A percentile compares a stretch with the other conserved stretches of the same genome.
phyloP scores from a whole-genome alignment of 2,797 vertebrate species.

The Chelon labrosus region DNA sequence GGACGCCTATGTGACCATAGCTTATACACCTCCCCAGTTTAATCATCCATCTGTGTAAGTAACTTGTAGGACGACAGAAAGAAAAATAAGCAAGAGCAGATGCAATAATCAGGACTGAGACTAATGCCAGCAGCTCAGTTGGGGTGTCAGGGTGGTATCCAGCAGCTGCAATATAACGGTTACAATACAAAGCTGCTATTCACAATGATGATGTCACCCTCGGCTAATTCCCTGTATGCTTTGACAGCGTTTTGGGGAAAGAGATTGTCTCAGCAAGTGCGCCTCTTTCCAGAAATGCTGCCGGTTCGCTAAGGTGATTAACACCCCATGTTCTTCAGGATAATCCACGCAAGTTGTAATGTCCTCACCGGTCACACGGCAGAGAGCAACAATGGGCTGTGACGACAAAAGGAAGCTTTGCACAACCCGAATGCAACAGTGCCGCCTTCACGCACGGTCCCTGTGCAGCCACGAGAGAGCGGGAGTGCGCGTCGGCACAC shows the following conservation, averaged over 20 bases:
- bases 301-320: slow-evolving; percentile 76
- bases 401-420: slow-evolving; percentile 11
- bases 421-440: background rate
- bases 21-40: background rate
- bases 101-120: slow-evolving; percentile 12
- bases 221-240: slow-evolving; percentile 72
- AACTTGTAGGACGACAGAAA: slow-evolving; percentile 10
- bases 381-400: slow-evolving; percentile 11
- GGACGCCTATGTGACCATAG: no score
- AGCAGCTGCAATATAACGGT: slow-evolving; percentile 26
- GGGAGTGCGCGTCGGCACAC: no score
- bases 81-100: slow-evolving; percentile 6
- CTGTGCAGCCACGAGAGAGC: no score
- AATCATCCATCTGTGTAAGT: background rate
- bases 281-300: slow-evolving; percentile 60
- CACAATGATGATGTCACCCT: slow-evolving; percentile 64
- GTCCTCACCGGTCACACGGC: slow-evolving; percentile 42
- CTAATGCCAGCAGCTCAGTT: slow-evolving; percentile 30
- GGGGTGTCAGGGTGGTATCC: slow-evolving; percentile 35
- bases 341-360: slow-evolving; percentile 53
- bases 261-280: slow-evolving; percentile 52
- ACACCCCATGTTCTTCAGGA: slow-evolving; percentile 48
- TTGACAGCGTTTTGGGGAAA: slow-evolving; percentile 55
- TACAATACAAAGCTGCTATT: slow-evolving; percentile 48
- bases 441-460: no score